Conservation (phyloP, 2,113 vertebrate species). For the Misgurnus mizolepis region DNA sequence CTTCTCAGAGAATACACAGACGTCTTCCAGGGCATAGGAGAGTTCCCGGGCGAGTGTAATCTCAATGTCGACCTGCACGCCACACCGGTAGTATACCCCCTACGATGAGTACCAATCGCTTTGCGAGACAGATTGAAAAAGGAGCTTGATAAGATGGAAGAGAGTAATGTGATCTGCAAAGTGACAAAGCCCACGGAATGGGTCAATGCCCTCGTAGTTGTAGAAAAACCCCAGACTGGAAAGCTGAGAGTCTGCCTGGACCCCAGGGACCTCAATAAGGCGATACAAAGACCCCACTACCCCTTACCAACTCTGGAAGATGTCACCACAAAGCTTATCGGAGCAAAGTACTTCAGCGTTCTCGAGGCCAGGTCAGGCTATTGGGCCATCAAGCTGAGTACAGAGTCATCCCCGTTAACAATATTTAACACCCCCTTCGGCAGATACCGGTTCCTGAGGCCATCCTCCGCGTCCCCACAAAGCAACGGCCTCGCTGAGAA, state of each 20-base stretch:
- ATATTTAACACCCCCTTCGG: constrained; percentile 20
- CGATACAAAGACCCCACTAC: constrained; percentile 25
- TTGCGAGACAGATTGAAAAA: no score
- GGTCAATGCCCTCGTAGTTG: no score
- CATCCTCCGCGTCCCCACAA: neutral
- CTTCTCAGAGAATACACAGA: neutral
- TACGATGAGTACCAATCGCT: no score
- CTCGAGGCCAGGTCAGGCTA: constrained; percentile 27
- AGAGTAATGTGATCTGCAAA: no score
- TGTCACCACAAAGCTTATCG: constrained; percentile 7
- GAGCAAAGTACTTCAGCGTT: constrained; percentile 16
- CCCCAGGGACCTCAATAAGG: constrained; percentile 31
- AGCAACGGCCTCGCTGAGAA: constrained; percentile 23
- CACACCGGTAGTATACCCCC: no score
- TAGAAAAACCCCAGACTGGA: no score
- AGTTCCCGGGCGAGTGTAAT: no score
- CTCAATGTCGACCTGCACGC: no score
- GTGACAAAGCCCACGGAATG: no score
- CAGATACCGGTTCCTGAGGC: neutral
- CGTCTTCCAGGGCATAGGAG: no score
- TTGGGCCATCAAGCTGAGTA: constrained; percentile 37
- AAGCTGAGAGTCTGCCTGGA: no score
- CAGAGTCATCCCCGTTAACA: constrained; percentile 2
- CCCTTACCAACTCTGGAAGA: constrained; percentile 17
- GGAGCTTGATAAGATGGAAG: no score